Percentiles rank a stretch among this genome's conserved stretches.
Conservation (phyloP, 2,888 invertebrate species). For the Brenthis daphne region DNA sequence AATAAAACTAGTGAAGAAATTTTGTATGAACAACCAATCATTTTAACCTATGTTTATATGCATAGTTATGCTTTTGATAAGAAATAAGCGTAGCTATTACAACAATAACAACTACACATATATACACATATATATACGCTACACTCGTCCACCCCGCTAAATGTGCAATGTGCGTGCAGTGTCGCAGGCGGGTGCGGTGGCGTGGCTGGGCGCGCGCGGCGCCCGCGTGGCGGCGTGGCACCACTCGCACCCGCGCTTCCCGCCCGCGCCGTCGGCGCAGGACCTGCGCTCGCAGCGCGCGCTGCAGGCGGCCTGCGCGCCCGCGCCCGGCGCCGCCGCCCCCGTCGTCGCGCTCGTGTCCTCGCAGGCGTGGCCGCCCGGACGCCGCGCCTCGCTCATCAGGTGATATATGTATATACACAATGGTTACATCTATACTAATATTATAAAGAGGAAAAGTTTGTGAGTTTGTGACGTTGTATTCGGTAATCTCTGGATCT, state of each 20-base stretch:
- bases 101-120: too few species aligned
- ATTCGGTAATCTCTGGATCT: too few species aligned
- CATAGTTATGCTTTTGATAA: too few species aligned
- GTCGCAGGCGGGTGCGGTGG: conserved; percentile 83
- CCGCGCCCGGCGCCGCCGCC: conserved; percentile 60
- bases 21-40: too few species aligned
- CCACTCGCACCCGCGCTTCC: conserved; percentile 89
- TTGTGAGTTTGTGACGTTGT: too few species aligned
- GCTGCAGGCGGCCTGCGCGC: conserved; percentile 61
- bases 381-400: conserved; percentile 48
- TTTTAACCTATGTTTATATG: too few species aligned
- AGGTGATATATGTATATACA: background rate
- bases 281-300: conserved; percentile 86
- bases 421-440: too few species aligned
- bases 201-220: conserved; percentile 72
- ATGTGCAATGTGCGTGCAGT: conserved; percentile 48
- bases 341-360: conserved; percentile 83
- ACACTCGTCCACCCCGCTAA: too few species aligned
- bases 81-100: too few species aligned
- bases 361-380: conserved; percentile 81
- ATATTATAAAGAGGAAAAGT: too few species aligned
- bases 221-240: conserved; percentile 86
- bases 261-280: conserved; percentile 85
- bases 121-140: too few species aligned
- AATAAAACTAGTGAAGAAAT: too few species aligned